phyloP scores from a whole-genome alignment of 2,888 invertebrate genomes.

The Trichogramma dendrolimi region DNA sequence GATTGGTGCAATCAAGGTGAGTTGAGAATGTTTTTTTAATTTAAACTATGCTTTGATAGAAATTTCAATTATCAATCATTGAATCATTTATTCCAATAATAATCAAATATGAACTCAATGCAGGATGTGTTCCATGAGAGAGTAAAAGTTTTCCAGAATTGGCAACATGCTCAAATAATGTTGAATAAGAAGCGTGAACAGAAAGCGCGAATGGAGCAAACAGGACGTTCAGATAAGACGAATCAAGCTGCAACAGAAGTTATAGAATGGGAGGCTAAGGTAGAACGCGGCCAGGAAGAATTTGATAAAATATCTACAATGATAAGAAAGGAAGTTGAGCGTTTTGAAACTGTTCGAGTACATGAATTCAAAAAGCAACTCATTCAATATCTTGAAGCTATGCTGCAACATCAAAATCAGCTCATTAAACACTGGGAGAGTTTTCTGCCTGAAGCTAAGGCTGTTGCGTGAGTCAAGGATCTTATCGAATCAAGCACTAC shows the following conservation, averaged over 20 bases:
- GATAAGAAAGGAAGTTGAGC: conserved; percentile 89
- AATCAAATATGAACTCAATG: conserved; percentile 24
- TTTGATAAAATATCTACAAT: conserved; percentile 92
- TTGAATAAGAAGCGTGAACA: conserved; percentile 90
- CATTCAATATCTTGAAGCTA: conserved; percentile 86
- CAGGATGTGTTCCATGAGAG: conserved; percentile 69
- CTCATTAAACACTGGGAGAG: conserved; percentile 92
- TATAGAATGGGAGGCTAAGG: conserved; percentile 94
- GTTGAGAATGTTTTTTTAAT: not conserved
- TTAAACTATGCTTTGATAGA: not conserved
- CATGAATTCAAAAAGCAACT: conserved; percentile 87
- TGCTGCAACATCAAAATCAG: conserved; percentile 92
- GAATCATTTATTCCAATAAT: not conserved
- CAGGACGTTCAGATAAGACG: conserved; percentile 84
- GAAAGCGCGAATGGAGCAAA: conserved; percentile 86
- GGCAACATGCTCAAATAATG: conserved; percentile 95
- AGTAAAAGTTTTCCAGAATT: conserved; percentile 87
- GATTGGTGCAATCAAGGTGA: conserved; percentile 82
- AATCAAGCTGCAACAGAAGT: conserved; percentile 88
- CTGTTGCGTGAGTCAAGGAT: conserved; percentile 68
- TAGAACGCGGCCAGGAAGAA: conserved; percentile 93
- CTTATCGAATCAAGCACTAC: not conserved
- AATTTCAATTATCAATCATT: not conserved
- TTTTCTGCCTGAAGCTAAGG: conserved; percentile 91
- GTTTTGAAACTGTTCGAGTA: conserved; percentile 84